Percentiles rank a stretch among this genome's conserved stretches.
Evolutionary conservation across 2,113 vertebrate species (phyloP).

Genomic region (Syrmaticus mikado): DNA sequence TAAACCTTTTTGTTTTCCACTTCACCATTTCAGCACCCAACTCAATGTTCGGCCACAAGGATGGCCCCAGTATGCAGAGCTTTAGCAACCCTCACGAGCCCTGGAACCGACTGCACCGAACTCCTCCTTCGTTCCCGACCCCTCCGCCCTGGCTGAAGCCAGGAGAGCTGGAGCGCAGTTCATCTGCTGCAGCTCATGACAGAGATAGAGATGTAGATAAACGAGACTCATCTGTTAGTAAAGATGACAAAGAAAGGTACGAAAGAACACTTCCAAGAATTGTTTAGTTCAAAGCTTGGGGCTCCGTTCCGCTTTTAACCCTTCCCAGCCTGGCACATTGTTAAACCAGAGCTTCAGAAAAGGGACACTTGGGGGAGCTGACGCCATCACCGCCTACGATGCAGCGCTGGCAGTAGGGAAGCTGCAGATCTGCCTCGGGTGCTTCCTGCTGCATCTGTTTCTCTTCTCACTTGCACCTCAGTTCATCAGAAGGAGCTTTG

Average conservation of each 20-base stretch:
- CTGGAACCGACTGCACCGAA: conserved; percentile 98
- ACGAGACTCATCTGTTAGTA: conserved; percentile 89
- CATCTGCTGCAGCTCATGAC: conserved; percentile 92
- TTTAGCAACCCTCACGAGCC: conserved; percentile 93
- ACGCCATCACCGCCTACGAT: rapidly evolving
- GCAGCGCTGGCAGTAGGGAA: rapidly evolving
- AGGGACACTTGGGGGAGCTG: not conserved
- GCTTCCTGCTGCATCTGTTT: not conserved
- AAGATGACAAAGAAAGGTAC: conserved; percentile 98
- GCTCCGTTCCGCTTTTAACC: conserved; percentile 66
- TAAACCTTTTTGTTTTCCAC: conserved; percentile 84
- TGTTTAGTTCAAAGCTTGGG: conserved; percentile 68
- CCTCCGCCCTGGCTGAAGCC: conserved; percentile 98
- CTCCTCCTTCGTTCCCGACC: conserved; percentile 97
- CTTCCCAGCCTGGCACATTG: conserved; percentile 70
- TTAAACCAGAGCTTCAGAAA: conserved; percentile 30
- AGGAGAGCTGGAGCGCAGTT: conserved; percentile 92
- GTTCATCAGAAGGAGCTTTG: not conserved
- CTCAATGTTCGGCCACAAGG: conserved; percentile 96
- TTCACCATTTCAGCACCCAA: conserved; percentile 93
- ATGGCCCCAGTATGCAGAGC: conserved; percentile 91
- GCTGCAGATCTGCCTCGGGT: not conserved
- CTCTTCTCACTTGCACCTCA: not conserved
- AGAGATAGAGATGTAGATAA: conserved; percentile 94
- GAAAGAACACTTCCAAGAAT: conserved; percentile 79